Percentiles rank a stretch among this genome's conserved stretches.
phyloP scores from a whole-genome alignment of 2,888 invertebrate species.

The Andrena haemorrhoa region DNA sequence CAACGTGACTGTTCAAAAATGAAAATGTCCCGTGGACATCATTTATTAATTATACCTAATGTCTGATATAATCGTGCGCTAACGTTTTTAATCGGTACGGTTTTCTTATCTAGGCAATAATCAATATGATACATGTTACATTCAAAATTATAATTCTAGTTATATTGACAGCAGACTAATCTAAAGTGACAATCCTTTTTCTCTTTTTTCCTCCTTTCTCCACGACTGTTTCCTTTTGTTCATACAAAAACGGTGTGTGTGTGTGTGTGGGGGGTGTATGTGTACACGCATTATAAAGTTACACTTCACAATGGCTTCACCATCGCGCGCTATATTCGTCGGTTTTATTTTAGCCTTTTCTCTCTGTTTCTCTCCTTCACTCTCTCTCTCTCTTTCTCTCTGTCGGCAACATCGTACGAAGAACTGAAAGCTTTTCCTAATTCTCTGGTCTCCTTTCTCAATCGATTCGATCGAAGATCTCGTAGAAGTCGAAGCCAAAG shows the following conservation, averaged over 20 bases:
- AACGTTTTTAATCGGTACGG: conserved; percentile 76
- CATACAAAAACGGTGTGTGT: conserved; percentile 77
- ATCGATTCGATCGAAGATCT: conserved; percentile 12
- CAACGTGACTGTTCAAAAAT: conserved; percentile 75
- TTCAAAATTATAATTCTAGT: conserved; percentile 76
- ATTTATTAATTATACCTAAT: conserved; percentile 81
- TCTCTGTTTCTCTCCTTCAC: neutral
- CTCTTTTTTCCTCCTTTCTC: conserved; percentile 32
- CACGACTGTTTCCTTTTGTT: conserved; percentile 59
- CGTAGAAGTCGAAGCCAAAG: conserved; percentile 43
- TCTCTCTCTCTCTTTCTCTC: neutral
- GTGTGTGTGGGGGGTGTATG: conserved; percentile 67
- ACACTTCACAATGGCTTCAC: conserved; percentile 28
- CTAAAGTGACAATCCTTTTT: conserved; percentile 68
- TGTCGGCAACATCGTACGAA: conserved; percentile 11
- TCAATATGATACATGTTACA: conserved; percentile 82
- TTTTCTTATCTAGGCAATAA: conserved; percentile 80
- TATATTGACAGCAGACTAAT: conserved; percentile 75
- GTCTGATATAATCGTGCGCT: conserved; percentile 82
- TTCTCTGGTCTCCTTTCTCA: neutral
- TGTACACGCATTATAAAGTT: conserved; percentile 69
- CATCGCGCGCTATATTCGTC: conserved; percentile 13
- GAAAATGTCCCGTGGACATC: conserved; percentile 81
- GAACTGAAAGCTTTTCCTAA: conserved; percentile 8
- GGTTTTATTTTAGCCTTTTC: conserved; percentile 15